These are phyloP conservation scores for Aethina tumida DNA, from an alignment of 1,140 invertebrate genomes.

Conservation along the genomic window DNA sequence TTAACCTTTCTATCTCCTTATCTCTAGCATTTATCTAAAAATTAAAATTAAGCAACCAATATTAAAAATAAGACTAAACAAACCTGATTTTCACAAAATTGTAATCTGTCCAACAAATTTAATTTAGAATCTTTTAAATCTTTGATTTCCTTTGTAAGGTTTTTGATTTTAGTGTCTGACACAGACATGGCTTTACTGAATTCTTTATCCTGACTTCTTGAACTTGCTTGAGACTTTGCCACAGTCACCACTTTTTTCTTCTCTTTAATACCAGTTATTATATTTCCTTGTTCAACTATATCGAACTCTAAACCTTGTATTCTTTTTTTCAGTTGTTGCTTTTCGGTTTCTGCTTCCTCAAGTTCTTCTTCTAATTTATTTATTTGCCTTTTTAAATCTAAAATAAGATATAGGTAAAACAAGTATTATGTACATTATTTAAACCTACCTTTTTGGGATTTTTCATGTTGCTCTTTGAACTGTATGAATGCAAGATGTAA, in stretches of 20 bases:
- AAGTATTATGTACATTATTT: too few species aligned
- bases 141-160: slow-evolving; percentile 39
- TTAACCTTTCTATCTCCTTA: slow-evolving; percentile 52
- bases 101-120: slow-evolving; percentile 36
- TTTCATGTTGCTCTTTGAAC: slow-evolving; percentile 51
- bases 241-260: slow-evolving; percentile 3
- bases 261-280: neutral
- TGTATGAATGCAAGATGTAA: slow-evolving; percentile 57
- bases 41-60: slow-evolving; percentile 2
- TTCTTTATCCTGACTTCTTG: slow-evolving; percentile 23
- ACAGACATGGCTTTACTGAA: slow-evolving; percentile 30
- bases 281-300: slow-evolving; percentile 2
- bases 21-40: slow-evolving; percentile 37
- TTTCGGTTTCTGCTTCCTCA: slow-evolving; percentile 23
- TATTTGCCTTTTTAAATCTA: slow-evolving; percentile 49
- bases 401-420: slow-evolving; percentile 20
- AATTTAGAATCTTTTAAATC: slow-evolving; percentile 40
- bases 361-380: slow-evolving; percentile 48
- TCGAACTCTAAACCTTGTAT: slow-evolving; percentile 19
- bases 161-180: slow-evolving; percentile 40
- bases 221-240: slow-evolving; percentile 21
- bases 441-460: slow-evolving; percentile 40
- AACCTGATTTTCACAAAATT: slow-evolving; percentile 37
- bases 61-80: slow-evolving; percentile 1
- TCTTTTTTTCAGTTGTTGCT: slow-evolving; percentile 18